phyloP scores from a whole-genome alignment of 2,888 invertebrate species.

The Sthenelais limicola region DNA sequence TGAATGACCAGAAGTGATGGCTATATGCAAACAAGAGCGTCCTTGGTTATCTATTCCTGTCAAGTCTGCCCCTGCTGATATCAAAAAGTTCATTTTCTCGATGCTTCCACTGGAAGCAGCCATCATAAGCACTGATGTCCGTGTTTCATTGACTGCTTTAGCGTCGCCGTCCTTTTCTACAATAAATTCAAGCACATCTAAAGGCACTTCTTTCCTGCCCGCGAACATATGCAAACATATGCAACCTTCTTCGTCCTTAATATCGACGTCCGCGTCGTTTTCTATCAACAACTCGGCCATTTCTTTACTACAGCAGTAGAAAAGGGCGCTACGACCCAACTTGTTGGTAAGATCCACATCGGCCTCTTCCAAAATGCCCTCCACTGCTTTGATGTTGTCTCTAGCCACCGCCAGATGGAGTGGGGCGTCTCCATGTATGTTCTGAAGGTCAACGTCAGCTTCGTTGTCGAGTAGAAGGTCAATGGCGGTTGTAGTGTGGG shows the following conservation, averaged over 20 bases:
- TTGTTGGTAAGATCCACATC: slow-evolving; percentile 5
- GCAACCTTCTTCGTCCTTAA: neutral
- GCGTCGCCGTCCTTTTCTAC: neutral
- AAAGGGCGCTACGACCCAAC: neutral
- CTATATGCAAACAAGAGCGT: slow-evolving; percentile 27
- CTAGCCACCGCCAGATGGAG: slow-evolving; percentile 33
- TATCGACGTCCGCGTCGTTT: slow-evolving; percentile 6
- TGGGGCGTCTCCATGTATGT: slow-evolving; percentile 7
- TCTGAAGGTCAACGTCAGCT: slow-evolving; percentile 23
- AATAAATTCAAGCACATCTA: neutral
- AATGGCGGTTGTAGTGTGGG: slow-evolving; percentile 24
- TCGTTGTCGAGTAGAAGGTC: slow-evolving; percentile 25
- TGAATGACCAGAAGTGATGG: neutral
- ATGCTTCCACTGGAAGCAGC: slow-evolving; percentile 25
- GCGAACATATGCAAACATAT: slow-evolving; percentile 17
- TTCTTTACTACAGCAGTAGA: slow-evolving; percentile 23
- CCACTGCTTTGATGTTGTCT: slow-evolving; percentile 19
- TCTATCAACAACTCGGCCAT: slow-evolving; percentile 15
- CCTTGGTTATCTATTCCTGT: slow-evolving; percentile 6
- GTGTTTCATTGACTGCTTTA: neutral
- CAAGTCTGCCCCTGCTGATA: slow-evolving; percentile 15
- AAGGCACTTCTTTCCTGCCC: slow-evolving; percentile 11
- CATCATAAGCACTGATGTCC: slow-evolving; percentile 12
- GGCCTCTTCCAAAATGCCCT: slow-evolving; percentile 8
- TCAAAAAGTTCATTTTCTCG: slow-evolving; percentile 32